A percentile compares a stretch with the other conserved stretches of the same genome.
phyloP scores from a whole-genome alignment of 37 sponge, comb jelly and placozoan species.

The Mnemiopsis leidyi region DNA sequence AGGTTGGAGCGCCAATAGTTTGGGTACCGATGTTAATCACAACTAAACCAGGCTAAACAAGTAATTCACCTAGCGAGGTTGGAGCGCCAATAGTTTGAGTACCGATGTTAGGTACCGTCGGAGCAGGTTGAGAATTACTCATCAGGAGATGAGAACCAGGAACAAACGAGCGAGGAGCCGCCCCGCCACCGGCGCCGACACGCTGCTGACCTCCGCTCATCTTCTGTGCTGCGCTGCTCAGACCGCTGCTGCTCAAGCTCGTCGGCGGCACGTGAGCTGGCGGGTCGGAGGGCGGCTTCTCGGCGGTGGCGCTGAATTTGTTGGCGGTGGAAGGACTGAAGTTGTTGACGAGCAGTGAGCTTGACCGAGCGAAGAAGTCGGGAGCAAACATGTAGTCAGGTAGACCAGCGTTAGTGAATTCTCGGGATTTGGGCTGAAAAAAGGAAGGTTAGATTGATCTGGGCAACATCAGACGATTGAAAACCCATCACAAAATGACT shows the following conservation, averaged over 20 bases:
- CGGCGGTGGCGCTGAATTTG: neutral
- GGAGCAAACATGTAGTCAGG: neutral
- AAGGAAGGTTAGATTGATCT: too few relatives aligned
- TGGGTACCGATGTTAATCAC: too few relatives aligned
- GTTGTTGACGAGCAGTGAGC: neutral
- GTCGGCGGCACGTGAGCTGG: neutral
- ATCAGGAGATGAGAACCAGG: neutral
- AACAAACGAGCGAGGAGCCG: neutral
- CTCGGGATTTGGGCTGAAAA: neutral
- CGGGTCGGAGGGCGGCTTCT: neutral
- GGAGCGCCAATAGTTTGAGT: slow-evolving; percentile 17
- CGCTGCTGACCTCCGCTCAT: neutral
- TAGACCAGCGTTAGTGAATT: neutral
- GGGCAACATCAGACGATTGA: too few relatives aligned
- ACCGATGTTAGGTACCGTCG: neutral
- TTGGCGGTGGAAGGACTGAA: neutral
- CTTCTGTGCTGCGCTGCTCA: too few relatives aligned
- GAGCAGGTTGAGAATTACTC: neutral
- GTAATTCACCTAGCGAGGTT: neutral
- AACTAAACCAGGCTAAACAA: too few relatives aligned
- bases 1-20: neutral
- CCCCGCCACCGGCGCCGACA: neutral
- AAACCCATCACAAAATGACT: too few relatives aligned
- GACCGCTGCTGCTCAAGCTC: neutral
- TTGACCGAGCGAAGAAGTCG: slow-evolving; percentile 15